A percentile compares a stretch with the other conserved stretches of the same genome.
phyloP scores from a whole-genome alignment of 2,888 invertebrate species.

The Polydrusus cervinus region DNA sequence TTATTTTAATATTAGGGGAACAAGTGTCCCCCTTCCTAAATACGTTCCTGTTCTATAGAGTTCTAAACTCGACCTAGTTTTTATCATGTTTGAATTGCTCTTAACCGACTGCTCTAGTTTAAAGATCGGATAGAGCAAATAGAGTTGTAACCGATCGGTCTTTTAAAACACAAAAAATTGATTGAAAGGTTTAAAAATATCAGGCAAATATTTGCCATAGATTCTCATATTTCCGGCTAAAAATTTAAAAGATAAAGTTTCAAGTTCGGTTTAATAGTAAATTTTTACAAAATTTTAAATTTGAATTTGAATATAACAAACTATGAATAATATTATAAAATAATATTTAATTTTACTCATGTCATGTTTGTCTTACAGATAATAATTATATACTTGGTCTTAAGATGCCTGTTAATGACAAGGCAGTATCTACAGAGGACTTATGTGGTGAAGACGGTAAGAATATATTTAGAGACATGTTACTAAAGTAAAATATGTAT shows the following conservation, averaged over 20 bases:
- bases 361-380: slow-evolving; percentile 2
- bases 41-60: background rate
- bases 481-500: no score
- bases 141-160: slow-evolving; percentile 2
- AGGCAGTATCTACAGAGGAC: slow-evolving; percentile 83
- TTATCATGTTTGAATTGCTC: slow-evolving; percentile 7
- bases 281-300: background rate
- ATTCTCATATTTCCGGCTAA: background rate
- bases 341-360: background rate
- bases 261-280: no score
- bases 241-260: no score
- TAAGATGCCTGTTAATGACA: slow-evolving; percentile 74
- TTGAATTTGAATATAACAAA: no score
- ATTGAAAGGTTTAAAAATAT: slow-evolving; percentile 5
- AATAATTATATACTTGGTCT: background rate
- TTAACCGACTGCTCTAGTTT: background rate
- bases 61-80: slow-evolving; percentile 5
- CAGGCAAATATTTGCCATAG: background rate
- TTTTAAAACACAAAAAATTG: slow-evolving; percentile 10
- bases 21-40: no score
- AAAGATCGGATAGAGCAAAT: background rate
- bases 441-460: slow-evolving; percentile 60
- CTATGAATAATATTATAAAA: no score
- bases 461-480: background rate
- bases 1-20: no score